Evolutionary conservation across 1,140 invertebrate species (phyloP), one percentile per base, ranked within the genome.

Genomic region (Hyles euphorbiae): DNA sequence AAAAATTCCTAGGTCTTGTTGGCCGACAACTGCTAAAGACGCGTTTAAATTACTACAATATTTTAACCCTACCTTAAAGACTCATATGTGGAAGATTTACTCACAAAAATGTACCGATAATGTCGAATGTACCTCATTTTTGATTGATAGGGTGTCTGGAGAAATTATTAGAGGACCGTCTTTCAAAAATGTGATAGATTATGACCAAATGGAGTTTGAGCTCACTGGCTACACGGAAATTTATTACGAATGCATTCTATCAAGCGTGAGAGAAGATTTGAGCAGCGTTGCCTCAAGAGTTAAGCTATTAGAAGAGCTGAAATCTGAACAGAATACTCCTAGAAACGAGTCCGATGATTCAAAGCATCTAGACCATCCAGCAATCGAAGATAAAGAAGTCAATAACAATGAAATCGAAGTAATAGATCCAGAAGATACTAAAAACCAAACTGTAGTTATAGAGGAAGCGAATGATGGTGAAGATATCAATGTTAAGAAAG

Each of bases 131-230:
- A 82, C 80, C 3, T 79, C 71, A 1, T 85, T 87, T 47, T 34
- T 82, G 2, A 77, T 85, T 1, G 84, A 87, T 55, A 60, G 76
- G 7, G 70, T 83, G 0, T 87, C 84, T 4, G 75, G 74, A 5
- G 81, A 87, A 73, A 81, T 83, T 11, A 78, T 87, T 43, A 61
- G 84, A 11, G 80, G 82, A 3, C 71, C 73, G 0, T 59, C 67
- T 0, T 86, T 87, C 49, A 83, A 82, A 63, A 87, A 87, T 61
- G 68, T 86, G 2, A 83, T 87, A 36, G 81, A 87, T 65, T 86
- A 84, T 34, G 63, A 63, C 33, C 74, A 80, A 60, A 84, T 84
- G 70, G 80, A 83, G 5, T 86, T 87, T 56, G 81, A 86, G 61
- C 11, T 87, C 9, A 74, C 67, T 5, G 80, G 76, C 7, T 78